Conservation (phyloP, 1,140 invertebrate species). For the Harpegnathos saltator region DNA sequence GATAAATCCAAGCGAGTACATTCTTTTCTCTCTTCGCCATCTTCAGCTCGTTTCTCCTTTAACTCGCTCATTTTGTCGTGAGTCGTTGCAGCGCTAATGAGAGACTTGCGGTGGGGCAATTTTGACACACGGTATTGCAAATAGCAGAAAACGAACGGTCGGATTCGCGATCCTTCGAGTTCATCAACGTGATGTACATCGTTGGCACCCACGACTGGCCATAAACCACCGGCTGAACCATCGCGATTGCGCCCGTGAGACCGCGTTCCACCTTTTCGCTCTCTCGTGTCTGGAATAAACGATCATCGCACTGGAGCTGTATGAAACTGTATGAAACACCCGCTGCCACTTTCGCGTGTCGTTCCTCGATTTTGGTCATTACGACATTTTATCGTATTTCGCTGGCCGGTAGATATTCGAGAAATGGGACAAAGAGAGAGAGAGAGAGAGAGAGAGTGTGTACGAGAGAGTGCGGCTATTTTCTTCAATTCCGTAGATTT, state of each 20-base stretch:
- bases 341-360: background rate
- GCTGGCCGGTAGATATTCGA: too few relatives aligned
- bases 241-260: conserved; percentile 26
- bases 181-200: conserved; percentile 8
- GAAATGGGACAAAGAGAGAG: too few relatives aligned
- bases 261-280: background rate
- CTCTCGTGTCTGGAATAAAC: conserved; percentile 40
- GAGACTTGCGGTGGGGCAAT: background rate
- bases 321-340: too few relatives aligned
- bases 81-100: too few relatives aligned
- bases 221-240: conserved; percentile 30
- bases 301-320: background rate
- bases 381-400: conserved; percentile 23
- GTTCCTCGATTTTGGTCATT: conserved; percentile 9
- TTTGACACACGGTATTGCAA: background rate
- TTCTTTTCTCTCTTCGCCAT: too few relatives aligned
- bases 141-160: background rate
- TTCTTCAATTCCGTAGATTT: conserved; percentile 4
- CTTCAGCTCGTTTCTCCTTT: too few relatives aligned
- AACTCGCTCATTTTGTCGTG: too few relatives aligned
- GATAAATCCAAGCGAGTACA: too few relatives aligned
- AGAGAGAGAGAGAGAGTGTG: too few relatives aligned
- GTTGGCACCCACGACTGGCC: background rate
- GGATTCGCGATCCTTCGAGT: background rate
- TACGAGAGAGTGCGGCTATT: background rate